Percentiles rank a stretch among this genome's conserved stretches.
These are phyloP conservation scores for Acridotheres tristis DNA, from an alignment of 2,797 vertebrate genomes.

Conservation along the genomic window DNA sequence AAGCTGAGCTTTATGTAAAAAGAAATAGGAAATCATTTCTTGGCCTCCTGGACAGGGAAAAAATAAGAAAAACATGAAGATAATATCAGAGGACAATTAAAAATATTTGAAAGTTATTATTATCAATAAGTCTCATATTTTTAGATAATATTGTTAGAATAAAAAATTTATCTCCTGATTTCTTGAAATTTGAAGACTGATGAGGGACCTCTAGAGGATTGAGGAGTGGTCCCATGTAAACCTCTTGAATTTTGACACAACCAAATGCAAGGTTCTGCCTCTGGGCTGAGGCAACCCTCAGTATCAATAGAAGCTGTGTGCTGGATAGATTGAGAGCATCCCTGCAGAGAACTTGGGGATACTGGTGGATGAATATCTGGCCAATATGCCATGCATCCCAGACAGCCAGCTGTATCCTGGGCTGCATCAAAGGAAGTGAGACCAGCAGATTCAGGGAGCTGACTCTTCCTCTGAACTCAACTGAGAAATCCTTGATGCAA, in stretches of 20 bases:
- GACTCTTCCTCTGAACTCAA: not conserved
- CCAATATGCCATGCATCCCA: not conserved
- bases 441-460: not conserved
- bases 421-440: not conserved
- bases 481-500: not conserved
- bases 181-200: not conserved
- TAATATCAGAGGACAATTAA: not conserved
- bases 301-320: not conserved
- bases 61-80: not conserved
- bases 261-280: not conserved
- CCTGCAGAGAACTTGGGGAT: not conserved
- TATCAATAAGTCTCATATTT: not conserved
- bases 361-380: not conserved
- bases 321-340: not conserved
- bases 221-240: not conserved
- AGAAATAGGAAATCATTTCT: not conserved
- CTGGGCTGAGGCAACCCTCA: too few species aligned
- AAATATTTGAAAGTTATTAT: not conserved
- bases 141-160: not conserved
- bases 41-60: not conserved
- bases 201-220: not conserved
- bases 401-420: not conserved
- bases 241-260: not conserved
- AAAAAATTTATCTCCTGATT: rapidly evolving
- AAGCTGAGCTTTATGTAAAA: not conserved